Evolutionary conservation across 92 coral and sea anemone genomes (phyloP).

Genomic region (Paramuricea clavata): DNA sequence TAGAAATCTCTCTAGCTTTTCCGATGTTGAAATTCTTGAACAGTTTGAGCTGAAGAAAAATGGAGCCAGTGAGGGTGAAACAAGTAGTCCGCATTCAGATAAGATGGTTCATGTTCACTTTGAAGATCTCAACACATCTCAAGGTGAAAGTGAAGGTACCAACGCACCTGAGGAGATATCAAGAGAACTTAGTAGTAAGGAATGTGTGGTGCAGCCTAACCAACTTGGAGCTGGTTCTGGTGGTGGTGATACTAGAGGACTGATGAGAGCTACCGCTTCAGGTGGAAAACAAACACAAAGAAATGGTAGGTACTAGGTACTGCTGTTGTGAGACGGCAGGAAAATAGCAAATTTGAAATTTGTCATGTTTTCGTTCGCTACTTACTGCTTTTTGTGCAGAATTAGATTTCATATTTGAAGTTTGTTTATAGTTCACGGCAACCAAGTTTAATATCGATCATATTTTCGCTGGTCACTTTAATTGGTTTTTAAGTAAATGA

Average conservation of each 20-base stretch:
- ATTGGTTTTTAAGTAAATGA: too few relatives aligned
- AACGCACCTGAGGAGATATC: neutral
- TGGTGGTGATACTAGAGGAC: conserved; percentile 80
- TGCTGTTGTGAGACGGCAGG: too few relatives aligned
- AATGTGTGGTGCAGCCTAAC: conserved; percentile 75
- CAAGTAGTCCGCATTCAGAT: conserved; percentile 80
- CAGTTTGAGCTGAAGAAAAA: conserved; percentile 33
- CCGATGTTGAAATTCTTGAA: conserved; percentile 50
- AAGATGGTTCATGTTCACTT: conserved; percentile 92
- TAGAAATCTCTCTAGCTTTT: conserved; percentile 25
- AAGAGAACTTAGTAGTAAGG: conserved; percentile 27
- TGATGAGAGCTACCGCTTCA: conserved; percentile 13
- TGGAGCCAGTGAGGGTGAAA: conserved; percentile 8
- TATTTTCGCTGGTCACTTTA: too few relatives aligned
- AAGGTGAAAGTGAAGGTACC: conserved; percentile 1
- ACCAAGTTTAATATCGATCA: too few relatives aligned
- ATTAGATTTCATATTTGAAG: too few relatives aligned
- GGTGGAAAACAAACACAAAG: conserved; percentile 36
- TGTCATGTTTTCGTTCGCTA: too few relatives aligned
- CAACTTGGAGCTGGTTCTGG: conserved; percentile 79
- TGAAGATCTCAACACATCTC: conserved; percentile 53
- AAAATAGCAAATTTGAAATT: too few relatives aligned
- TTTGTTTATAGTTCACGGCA: too few relatives aligned
- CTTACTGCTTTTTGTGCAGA: too few relatives aligned
- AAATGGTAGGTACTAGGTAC: conserved; percentile 26